Base-by-base conservation (phyloP, 2,797 vertebrate species). In the Cossypha dichroa region DNA sequence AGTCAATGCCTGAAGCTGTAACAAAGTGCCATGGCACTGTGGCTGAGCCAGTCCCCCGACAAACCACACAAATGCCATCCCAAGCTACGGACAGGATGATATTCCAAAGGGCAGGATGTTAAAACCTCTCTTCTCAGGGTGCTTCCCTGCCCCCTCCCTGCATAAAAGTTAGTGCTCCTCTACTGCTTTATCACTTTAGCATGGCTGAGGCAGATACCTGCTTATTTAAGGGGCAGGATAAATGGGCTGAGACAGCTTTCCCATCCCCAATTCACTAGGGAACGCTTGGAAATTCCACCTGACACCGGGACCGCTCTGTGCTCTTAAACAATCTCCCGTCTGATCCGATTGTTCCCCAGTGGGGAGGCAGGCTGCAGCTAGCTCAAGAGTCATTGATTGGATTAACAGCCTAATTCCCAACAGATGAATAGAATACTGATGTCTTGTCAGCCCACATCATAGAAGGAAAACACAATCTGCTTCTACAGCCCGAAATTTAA, bases 361-460 rank as follows among this genome's bases (percentile, higher is more conserved):
- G 98, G 98, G 98, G 97, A 98, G 98, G 98, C 97, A 99, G 98
- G 98, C 98, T 98, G 98, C 98, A 98, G 98, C 98, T 98, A 97
- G 98, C 98, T 98, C 98, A 98, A 98, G 98, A 98, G 98, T 98
- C 98, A 98, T 98, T 99, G 99, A 99, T 99, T 99, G 98, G 99
- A 99, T 99, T 99, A 99, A 99, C 98, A 98, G 98, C 99, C 99
- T 99, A 99, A 99, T 99, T 99, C 99, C 99, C 99, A 98, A 98
- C 98, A 99, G 99, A 98, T 98, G 98, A 98, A 98, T 98, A 97
- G 98, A 99, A 98, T 98, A 98, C 98, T 98, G 98, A 99, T 99
- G 98, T 98, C 98, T 98, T 98, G 98, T 98, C 98, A 98, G 97
- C 98, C 97, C 98, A 98, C 98, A 98, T 98, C 98, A 98, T 98